These are phyloP conservation scores for Eupithecia subumbrata DNA, from an alignment of 2,888 invertebrate species.

Conservation along the genomic window DNA sequence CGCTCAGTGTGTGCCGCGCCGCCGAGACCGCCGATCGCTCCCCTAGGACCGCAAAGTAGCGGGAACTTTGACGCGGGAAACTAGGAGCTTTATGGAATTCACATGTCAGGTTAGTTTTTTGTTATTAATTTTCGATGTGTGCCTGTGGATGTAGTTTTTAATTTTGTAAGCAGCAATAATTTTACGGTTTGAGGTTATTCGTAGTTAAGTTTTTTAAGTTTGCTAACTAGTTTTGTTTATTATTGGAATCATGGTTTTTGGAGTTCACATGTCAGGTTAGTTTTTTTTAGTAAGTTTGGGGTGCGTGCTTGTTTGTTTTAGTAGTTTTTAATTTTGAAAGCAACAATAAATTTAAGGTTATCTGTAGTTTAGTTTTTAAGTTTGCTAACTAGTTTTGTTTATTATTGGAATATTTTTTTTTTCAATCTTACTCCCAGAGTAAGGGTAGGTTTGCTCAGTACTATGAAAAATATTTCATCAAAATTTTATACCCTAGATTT, in stretches of 20 bases:
- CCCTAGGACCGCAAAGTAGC: constrained; percentile 61
- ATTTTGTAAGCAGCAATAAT: neutral
- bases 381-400: no score
- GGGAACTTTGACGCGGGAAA: constrained; percentile 53
- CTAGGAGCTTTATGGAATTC: constrained; percentile 44
- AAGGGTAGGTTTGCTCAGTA: no score
- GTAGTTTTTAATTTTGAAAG: no score
- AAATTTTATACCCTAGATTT: no score
- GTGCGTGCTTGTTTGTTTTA: no score
- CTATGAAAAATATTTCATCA: no score
- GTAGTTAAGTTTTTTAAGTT: neutral
- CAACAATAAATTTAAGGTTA: no score
- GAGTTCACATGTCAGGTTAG: no score
- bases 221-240: neutral
- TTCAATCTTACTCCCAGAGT: no score
- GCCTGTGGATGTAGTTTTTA: neutral
- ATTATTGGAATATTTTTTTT: no score
- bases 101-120: constrained; percentile 35
- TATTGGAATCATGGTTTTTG: neutral
- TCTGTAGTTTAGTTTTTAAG: no score
- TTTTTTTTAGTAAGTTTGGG: no score
- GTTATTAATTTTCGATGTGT: neutral
- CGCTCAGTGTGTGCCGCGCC: constrained; percentile 77
- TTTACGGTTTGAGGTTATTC: neutral
- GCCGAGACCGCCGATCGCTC: constrained; percentile 64